A percentile compares a stretch with the other conserved stretches of the same genome.
Conservation (phyloP, 1,140 invertebrate species). For the Plectrocnemia conspersa region DNA sequence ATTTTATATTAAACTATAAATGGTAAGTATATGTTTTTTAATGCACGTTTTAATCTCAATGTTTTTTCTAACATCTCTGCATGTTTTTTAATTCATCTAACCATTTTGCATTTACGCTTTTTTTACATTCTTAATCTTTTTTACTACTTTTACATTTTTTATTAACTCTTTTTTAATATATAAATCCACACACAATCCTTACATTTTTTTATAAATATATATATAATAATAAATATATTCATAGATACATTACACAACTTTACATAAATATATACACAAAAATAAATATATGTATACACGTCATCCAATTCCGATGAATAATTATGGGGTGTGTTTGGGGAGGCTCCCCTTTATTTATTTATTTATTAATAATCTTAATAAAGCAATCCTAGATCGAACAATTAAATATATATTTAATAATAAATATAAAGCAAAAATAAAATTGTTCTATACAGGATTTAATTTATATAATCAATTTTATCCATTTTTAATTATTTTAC, state of each 20-base stretch:
- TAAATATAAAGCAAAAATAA: neutral
- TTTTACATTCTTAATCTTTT: constrained; percentile 19
- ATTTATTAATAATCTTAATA: constrained; percentile 2
- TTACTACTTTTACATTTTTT: constrained; percentile 13
- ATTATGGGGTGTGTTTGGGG: constrained; percentile 19
- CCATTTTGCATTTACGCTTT: constrained; percentile 23
- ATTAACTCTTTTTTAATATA: constrained; percentile 14
- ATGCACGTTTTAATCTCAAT: constrained; percentile 21
- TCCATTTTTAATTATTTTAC: constrained; percentile 3
- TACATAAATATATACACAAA: no score
- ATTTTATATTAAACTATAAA: no score
- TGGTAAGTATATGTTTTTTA: no score
- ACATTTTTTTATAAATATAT: neutral
- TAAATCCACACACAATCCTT: constrained; percentile 5
- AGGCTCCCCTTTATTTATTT: constrained; percentile 17
- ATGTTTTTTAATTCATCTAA: constrained; percentile 27
- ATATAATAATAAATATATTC: neutral
- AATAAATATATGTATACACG: no score
- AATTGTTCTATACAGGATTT: neutral
- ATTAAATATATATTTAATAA: neutral
- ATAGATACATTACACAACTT: constrained; percentile 11
- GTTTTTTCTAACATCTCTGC: constrained; percentile 20
- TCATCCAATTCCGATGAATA: no score
- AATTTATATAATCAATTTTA: neutral
- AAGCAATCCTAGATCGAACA: no score